A percentile compares a stretch with the other conserved stretches of the same genome.
Evolutionary conservation across 2,888 invertebrate genomes (phyloP).

Genomic region (Protonemura montana): DNA sequence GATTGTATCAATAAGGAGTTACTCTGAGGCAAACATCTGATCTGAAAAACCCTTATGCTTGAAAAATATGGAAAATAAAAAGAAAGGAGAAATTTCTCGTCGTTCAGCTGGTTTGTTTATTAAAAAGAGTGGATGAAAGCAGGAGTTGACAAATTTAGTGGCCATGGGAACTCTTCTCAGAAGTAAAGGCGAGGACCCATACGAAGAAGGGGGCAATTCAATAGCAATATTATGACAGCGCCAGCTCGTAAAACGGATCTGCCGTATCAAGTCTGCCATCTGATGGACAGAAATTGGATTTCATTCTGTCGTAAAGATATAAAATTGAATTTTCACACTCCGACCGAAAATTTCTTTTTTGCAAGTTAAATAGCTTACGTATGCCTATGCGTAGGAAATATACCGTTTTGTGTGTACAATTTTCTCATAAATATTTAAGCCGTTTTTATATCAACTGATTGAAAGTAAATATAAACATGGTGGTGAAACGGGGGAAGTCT

Average conservation of each 20-base stretch:
- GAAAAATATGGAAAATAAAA: too few relatives aligned
- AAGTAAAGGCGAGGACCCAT: neutral
- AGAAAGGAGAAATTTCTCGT: too few relatives aligned
- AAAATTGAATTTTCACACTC: neutral
- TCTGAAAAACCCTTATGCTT: too few relatives aligned
- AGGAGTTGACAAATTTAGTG: neutral
- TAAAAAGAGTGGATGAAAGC: neutral
- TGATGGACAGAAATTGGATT: slow-evolving; percentile 5
- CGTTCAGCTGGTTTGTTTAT: neutral
- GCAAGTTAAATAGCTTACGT: neutral
- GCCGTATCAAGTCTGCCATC: neutral
- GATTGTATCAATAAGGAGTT: too few relatives aligned
- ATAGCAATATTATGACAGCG: neutral
- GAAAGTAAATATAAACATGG: neutral
- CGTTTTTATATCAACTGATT: neutral
- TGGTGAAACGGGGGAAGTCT: neutral
- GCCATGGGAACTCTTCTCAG: neutral
- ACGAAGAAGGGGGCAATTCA: neutral
- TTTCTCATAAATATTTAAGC: neutral
- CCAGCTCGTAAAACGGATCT: neutral
- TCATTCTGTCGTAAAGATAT: neutral
- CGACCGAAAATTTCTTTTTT: neutral
- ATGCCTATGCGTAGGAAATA: neutral
- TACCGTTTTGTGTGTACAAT: neutral
- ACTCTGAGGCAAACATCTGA: too few relatives aligned